A percentile compares a stretch with the other conserved stretches of the same genome.
Evolutionary conservation across 1,140 invertebrate genomes (phyloP).

Genomic region (Hylyphantes graminicola): DNA sequence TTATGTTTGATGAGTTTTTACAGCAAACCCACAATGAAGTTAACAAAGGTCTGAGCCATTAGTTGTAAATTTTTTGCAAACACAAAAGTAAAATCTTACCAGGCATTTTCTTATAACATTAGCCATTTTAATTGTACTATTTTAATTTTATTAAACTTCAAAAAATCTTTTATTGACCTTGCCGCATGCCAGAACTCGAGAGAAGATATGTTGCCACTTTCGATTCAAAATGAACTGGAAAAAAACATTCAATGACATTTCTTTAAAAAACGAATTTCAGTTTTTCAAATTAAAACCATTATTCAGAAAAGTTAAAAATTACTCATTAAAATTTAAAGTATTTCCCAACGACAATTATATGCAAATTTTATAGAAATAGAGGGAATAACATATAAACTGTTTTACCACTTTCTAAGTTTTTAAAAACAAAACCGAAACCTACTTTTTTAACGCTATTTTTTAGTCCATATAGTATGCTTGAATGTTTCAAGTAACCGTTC

Average conservation of each 20-base stretch:
- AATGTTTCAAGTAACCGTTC: too few species aligned
- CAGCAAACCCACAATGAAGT: background rate
- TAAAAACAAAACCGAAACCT: too few species aligned
- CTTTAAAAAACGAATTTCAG: background rate
- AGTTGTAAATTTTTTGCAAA: background rate
- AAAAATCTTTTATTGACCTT: slow-evolving; percentile 33
- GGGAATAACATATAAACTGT: background rate
- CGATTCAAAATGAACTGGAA: background rate
- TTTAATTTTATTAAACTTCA: slow-evolving; percentile 7
- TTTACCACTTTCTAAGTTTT: too few species aligned
- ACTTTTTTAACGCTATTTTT: too few species aligned
- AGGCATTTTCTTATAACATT: slow-evolving; percentile 41
- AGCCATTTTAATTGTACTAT: slow-evolving; percentile 10
- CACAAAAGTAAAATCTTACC: slow-evolving; percentile 15
- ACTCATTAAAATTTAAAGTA: background rate
- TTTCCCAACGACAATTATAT: background rate
- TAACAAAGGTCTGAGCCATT: background rate
- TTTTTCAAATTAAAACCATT: background rate
- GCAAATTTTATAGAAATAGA: background rate
- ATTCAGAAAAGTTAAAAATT: slow-evolving; percentile 5
- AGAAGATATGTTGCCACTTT: background rate
- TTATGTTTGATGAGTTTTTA: background rate
- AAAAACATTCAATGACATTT: background rate
- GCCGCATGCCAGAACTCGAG: slow-evolving; percentile 6
- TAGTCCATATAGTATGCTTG: too few species aligned